phyloP scores from a whole-genome alignment of 2,888 invertebrate species.

The Ectobius pallidus region DNA sequence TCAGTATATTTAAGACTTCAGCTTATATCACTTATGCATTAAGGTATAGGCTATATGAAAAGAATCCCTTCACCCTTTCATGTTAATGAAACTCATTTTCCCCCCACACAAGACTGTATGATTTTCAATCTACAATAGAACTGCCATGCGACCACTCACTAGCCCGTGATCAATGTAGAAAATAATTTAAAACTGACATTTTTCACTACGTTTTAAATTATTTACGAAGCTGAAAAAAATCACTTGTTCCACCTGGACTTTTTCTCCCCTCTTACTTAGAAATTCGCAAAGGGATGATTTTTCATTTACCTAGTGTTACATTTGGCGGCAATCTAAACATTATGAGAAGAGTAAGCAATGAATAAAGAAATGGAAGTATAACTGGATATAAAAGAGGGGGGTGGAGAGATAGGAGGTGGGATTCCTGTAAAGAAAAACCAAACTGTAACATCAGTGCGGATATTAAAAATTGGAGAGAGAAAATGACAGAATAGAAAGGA shows the following conservation, averaged over 20 bases:
- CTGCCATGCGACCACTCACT: background rate
- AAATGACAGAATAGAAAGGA: background rate
- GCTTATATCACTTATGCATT: too few relatives aligned
- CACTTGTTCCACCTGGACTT: background rate
- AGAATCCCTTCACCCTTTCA: too few relatives aligned
- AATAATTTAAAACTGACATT: background rate
- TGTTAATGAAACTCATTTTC: slow-evolving; percentile 12
- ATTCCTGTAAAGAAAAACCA: background rate
- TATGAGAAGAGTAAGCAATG: background rate
- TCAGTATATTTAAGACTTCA: too few relatives aligned
- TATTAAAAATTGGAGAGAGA: background rate
- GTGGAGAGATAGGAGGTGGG: background rate
- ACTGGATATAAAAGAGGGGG: background rate
- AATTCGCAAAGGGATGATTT: slow-evolving; percentile 19
- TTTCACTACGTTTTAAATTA: slow-evolving; percentile 13
- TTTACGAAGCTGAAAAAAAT: background rate
- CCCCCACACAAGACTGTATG: background rate
- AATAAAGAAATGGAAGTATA: background rate
- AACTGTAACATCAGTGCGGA: background rate
- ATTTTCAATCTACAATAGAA: slow-evolving; percentile 11
- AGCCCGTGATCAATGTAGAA: background rate
- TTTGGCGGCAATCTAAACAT: background rate
- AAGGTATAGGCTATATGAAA: too few relatives aligned
- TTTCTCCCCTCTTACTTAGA: slow-evolving; percentile 18
- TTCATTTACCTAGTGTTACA: background rate